A percentile compares a stretch with the other conserved stretches of the same genome.
These are phyloP conservation scores for Conger conger DNA, from an alignment of 2,113 vertebrate species.

Conservation along the genomic window DNA sequence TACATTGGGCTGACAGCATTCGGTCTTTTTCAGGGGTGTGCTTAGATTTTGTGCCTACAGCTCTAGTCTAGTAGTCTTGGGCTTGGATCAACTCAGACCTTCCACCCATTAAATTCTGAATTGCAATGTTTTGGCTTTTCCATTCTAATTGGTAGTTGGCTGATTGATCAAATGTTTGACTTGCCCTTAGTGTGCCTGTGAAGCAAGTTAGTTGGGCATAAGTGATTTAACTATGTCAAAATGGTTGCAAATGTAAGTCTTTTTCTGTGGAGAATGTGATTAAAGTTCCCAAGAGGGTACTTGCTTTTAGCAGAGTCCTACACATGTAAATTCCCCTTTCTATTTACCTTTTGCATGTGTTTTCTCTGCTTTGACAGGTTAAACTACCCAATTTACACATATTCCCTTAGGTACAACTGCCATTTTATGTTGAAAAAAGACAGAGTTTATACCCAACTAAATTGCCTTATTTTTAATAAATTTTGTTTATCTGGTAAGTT, in stretches of 20 bases:
- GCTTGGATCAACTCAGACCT: conserved; percentile 3
- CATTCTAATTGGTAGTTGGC: neutral
- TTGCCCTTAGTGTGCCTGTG: neutral
- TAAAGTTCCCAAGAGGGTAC: neutral
- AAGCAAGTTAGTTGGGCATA: neutral
- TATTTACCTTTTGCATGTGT: neutral
- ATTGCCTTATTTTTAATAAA: conserved; percentile 57
- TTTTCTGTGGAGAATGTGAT: neutral
- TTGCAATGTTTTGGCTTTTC: neutral
- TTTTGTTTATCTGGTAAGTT: conserved; percentile 26
- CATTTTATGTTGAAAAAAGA: conserved; percentile 24
- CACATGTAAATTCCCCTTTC: neutral
- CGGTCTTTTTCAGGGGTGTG: neutral
- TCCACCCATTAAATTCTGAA: neutral
- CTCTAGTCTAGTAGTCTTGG: neutral
- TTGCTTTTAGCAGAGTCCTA: neutral
- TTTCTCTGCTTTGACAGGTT: conserved; percentile 24
- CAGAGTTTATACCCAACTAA: conserved; percentile 39
- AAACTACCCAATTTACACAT: conserved; percentile 17
- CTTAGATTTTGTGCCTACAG: neutral
- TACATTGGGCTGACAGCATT: neutral
- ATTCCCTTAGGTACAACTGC: conserved; percentile 25
- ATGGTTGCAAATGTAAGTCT: conserved; percentile 5
- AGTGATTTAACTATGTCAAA: neutral
- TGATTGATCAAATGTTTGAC: neutral